Base-by-base conservation (phyloP, 2,113 vertebrate genomes). In the Oxyura jamaicensis region DNA sequence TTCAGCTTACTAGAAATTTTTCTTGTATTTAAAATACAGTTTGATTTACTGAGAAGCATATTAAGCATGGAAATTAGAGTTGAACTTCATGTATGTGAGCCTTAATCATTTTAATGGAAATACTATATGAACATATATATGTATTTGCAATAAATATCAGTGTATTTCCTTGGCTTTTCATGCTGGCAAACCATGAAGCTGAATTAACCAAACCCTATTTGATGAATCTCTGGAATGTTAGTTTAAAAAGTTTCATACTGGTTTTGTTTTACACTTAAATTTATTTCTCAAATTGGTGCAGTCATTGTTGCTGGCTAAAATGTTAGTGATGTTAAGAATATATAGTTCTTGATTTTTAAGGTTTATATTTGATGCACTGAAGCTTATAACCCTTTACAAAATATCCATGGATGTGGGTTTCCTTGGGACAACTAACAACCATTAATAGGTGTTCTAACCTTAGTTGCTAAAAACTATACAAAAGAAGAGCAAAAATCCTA, bases 331-430 rank as follows among this genome's bases (percentile, higher is more conserved):
- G 2, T 67, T 67, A 73, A 69, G 0, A 0, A 35, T 73, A 18
- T 2, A 66, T 2, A 76, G 8, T n/a, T 76, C 7, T 41, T 42
- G 31, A 31, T 18, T 39, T 19, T 77, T 46, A 89, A 89, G 8
- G 21, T 42, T 26, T 12, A 13, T 5, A 5, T 39, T 73, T 59
- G 13, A n/a, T 39, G 11, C 18, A 7, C 16, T 39, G 42, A 65
- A 60, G 5, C 53, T 75, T 95, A 11, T 85, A 41, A 42, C 4
- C 39, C 21, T 39, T 36, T 68, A 7, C 4, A 10, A 55, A 69
- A 2, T 63, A 53, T 46, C 11, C 5, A 11, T 26, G 29, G 5
- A 0, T 46, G 6, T 89, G 22, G 2, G 2, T 1, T 65, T 14
- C 76, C 53, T 50, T 15, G 1, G 4, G 6, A 28, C 17, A 85